Percentiles rank a stretch among this genome's conserved stretches.
Evolutionary conservation across 2,113 vertebrate genomes (phyloP).

Genomic region (Carollia perspicillata): DNA sequence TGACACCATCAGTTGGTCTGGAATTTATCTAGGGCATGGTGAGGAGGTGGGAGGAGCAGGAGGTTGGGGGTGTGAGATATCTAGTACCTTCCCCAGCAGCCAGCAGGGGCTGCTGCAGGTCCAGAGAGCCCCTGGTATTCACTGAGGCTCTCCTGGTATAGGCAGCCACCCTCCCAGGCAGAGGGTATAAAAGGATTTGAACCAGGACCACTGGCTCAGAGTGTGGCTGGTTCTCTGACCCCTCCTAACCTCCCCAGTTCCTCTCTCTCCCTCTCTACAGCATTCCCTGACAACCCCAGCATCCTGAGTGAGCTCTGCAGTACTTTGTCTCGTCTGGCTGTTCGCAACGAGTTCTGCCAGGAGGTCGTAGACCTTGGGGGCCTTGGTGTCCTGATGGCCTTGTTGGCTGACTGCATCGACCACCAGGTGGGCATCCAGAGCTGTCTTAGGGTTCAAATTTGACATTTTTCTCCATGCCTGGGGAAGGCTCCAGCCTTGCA

Average conservation of each 20-base stretch:
- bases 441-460: not conserved
- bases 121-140: not conserved
- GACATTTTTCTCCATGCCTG: not conserved
- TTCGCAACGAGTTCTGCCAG: constrained; percentile 97
- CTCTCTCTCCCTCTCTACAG: constrained; percentile 74
- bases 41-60: not conserved
- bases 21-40: not conserved
- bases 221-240: not conserved
- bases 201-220: not conserved
- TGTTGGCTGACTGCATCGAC: constrained; percentile 89
- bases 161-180: not conserved
- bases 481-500: not conserved
- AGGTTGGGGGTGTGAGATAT: no score
- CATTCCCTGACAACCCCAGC: constrained; percentile 80
- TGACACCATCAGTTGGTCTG: not conserved
- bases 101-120: not conserved
- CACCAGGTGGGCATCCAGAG: constrained; percentile 82
- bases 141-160: no score
- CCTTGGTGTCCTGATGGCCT: constrained; percentile 87
- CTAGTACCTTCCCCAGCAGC: not conserved
- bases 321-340: constrained; percentile 90
- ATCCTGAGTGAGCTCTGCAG: constrained; percentile 92
- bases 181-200: not conserved
- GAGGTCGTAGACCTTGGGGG: constrained; percentile 95
- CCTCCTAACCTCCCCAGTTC: fast-evolving